Evolutionary conservation across 1,140 invertebrate species (phyloP).

Genomic region (Drosophila pachea): DNA sequence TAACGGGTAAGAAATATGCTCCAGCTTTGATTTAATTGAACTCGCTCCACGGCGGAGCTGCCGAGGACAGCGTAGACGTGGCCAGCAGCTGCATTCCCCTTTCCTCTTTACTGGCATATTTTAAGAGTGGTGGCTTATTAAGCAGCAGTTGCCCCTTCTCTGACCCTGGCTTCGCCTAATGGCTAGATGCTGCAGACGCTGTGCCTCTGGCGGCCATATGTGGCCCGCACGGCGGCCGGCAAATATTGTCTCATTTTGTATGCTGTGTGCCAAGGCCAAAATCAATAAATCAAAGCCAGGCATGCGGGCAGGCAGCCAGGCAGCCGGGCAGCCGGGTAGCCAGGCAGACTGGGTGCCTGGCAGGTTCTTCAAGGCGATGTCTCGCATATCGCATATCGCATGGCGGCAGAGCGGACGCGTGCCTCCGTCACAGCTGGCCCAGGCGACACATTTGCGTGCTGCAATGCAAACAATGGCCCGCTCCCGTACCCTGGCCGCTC

Average conservation of each 20-base stretch:
- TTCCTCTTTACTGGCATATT: slow-evolving; percentile 43
- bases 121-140: slow-evolving; percentile 68
- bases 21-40: slow-evolving; percentile 74
- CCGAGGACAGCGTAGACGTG: background rate
- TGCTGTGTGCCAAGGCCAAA: slow-evolving; percentile 63
- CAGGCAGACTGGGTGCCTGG: background rate
- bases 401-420: slow-evolving; percentile 41
- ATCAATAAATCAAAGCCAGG: slow-evolving; percentile 74
- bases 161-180: slow-evolving; percentile 32
- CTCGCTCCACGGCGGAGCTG: slow-evolving; percentile 36
- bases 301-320: slow-evolving; percentile 13
- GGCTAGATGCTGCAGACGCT: background rate
- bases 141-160: slow-evolving; percentile 31
- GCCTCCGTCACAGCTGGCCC: slow-evolving; percentile 54
- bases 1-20: slow-evolving; percentile 76
- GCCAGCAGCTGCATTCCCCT: slow-evolving; percentile 54
- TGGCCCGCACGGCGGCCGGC: slow-evolving; percentile 40
- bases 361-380: slow-evolving; percentile 54
- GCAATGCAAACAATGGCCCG: slow-evolving; percentile 65
- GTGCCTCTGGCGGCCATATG: slow-evolving; percentile 40
- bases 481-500: background rate
- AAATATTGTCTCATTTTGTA: slow-evolving; percentile 75
- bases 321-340: background rate
- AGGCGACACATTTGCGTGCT: slow-evolving; percentile 66
- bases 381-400: slow-evolving; percentile 57